Conservation (phyloP, 1,140 invertebrate species). For the Dysdera silvatica region DNA sequence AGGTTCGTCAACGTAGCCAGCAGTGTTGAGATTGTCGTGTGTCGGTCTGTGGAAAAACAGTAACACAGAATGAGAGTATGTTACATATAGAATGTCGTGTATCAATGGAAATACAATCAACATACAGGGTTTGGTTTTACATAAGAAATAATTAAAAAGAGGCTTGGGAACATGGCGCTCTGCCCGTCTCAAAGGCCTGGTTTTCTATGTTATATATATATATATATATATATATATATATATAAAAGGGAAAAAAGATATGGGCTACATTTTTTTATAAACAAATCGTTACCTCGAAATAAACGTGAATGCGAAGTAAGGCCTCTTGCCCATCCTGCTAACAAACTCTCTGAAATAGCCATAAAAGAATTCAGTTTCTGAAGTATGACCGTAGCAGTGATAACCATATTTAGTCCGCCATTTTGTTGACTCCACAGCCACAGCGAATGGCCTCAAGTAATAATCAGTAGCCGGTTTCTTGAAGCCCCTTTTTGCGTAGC, state of each 20-base stretch:
- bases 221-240: no score
- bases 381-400: constrained; percentile 34
- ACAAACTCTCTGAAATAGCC: constrained; percentile 30
- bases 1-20: constrained; percentile 38
- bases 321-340: constrained; percentile 26
- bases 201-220: no score
- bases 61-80: constrained; percentile 26
- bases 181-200: no score
- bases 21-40: constrained; percentile 42
- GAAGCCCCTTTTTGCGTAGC: constrained; percentile 71
- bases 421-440: constrained; percentile 22
- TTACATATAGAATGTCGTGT: no score
- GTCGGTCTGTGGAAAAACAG: constrained; percentile 36
- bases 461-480: constrained; percentile 67
- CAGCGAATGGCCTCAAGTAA: constrained; percentile 62
- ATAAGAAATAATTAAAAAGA: no score
- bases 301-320: constrained; percentile 39
- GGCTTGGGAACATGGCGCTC: no score
- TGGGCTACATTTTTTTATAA: no score
- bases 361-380: constrained; percentile 13
- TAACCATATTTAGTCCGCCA: constrained; percentile 14
- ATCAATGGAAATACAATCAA: no score
- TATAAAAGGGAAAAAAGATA: no score
- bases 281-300: no score
- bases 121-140: no score